Evolutionary conservation across 2,888 invertebrate genomes (phyloP).

Genomic region (Drosophila neoperkinsi): DNA sequence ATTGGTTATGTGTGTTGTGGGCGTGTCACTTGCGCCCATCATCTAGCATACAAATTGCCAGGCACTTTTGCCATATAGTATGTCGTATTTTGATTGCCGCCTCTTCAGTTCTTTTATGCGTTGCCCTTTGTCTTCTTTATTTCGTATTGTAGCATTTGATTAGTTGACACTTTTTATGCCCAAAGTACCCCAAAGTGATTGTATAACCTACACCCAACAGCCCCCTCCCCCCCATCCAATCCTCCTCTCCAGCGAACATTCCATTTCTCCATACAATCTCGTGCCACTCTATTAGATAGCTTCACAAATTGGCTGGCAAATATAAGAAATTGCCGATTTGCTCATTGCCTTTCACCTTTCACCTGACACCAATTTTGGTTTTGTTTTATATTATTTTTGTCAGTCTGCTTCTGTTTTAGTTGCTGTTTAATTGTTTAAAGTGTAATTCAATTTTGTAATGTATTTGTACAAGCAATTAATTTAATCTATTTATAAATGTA

Average conservation of each 20-base stretch:
- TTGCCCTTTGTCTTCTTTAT: slow-evolving; percentile 45
- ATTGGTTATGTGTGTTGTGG: slow-evolving; percentile 4
- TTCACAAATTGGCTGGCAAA: slow-evolving; percentile 52
- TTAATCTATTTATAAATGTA: not conserved
- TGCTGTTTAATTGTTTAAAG: not conserved
- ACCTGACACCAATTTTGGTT: slow-evolving; percentile 12
- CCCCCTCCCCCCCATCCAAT: not conserved
- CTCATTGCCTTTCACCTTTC: slow-evolving; percentile 5
- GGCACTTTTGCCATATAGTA: slow-evolving; percentile 57
- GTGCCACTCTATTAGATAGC: slow-evolving; percentile 29
- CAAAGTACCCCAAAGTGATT: slow-evolving; percentile 41
- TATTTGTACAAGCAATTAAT: not conserved
- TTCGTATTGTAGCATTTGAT: slow-evolving; percentile 63
- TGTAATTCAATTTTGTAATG: not conserved
- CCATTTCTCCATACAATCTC: not conserved
- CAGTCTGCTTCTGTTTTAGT: not conserved
- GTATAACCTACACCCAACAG: not conserved
- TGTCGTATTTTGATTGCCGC: slow-evolving; percentile 64
- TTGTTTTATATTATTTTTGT: not conserved
- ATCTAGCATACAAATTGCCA: slow-evolving; percentile 64
- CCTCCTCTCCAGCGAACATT: not conserved
- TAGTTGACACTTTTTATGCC: slow-evolving; percentile 76
- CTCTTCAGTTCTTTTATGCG: slow-evolving; percentile 48
- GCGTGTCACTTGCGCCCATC: slow-evolving; percentile 45
- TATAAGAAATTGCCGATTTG: slow-evolving; percentile 39